Percentiles rank a stretch among this genome's conserved stretches.
Evolutionary conservation across 2,113 vertebrate genomes (phyloP).

Genomic region (Paradisaea rubra): DNA sequence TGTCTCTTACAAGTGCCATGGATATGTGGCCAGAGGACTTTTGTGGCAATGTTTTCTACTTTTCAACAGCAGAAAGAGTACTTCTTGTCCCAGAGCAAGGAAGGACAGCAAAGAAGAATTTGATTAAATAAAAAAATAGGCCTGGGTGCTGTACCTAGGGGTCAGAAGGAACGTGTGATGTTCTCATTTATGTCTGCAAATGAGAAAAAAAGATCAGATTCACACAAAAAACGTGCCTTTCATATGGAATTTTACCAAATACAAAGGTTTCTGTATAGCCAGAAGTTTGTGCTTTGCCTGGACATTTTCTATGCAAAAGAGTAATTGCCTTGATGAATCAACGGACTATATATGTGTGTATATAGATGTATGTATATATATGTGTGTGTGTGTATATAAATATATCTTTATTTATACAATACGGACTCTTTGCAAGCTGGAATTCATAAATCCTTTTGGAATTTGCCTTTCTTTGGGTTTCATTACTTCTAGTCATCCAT

Average conservation of each 20-base stretch:
- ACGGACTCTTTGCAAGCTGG: fast-evolving
- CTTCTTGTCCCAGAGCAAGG: not conserved
- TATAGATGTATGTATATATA: too few relatives aligned
- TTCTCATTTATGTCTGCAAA: not conserved
- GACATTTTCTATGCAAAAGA: not conserved
- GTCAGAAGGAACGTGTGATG: not conserved
- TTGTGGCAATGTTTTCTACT: not conserved
- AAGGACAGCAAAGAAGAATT: not conserved
- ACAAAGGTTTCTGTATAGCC: not conserved
- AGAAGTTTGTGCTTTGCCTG: not conserved
- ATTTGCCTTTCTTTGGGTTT: not conserved
- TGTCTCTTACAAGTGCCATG: not conserved
- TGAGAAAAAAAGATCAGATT: not conserved
- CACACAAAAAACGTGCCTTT: not conserved
- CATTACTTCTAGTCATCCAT: not conserved
- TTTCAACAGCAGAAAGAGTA: not conserved
- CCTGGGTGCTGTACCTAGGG: not conserved
- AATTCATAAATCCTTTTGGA: not conserved
- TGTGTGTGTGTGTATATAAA: too few relatives aligned
- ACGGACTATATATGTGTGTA: not conserved
- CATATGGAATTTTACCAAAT: not conserved
- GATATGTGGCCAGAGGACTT: not conserved
- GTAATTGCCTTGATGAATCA: not conserved
- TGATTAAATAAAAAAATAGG: not conserved
- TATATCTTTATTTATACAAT: too few relatives aligned